Percentiles rank a stretch among this genome's conserved stretches.
These are phyloP conservation scores for Oscheius sp. DNA, from an alignment of 1,140 invertebrate species.

Conservation along the genomic window DNA sequence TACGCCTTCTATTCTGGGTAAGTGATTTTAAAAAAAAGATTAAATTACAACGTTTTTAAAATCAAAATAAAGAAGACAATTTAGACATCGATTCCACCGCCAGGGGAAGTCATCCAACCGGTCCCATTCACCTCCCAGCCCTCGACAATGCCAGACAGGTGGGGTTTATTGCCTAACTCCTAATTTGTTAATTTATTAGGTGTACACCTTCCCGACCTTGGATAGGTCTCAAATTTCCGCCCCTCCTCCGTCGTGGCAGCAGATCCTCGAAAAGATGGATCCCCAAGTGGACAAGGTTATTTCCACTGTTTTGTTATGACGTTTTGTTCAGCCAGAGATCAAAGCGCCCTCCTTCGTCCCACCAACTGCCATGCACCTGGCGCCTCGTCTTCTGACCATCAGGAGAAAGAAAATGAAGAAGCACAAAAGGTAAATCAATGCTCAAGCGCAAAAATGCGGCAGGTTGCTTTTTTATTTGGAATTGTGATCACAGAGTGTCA, in stretches of 20 bases:
- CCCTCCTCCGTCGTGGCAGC: not conserved
- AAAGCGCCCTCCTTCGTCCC: slow-evolving; percentile 15
- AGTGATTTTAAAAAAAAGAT: not conserved
- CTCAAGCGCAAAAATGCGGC: no score
- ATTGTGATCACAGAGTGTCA: no score
- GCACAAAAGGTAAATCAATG: slow-evolving; percentile 48
- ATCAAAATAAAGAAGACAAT: no score
- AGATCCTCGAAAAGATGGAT: slow-evolving; percentile 36
- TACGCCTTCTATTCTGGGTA: not conserved
- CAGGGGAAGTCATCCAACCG: not conserved
- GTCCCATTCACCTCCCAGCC: slow-evolving; percentile 7
- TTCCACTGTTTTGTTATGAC: not conserved
- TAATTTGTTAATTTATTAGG: slow-evolving; percentile 10
- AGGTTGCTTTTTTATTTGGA: no score
- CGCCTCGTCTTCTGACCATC: slow-evolving; percentile 47
- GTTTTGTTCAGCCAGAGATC: slow-evolving; percentile 6
- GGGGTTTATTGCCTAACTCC: not conserved
- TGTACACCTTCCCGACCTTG: slow-evolving; percentile 37
- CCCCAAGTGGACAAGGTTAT: slow-evolving; percentile 19
- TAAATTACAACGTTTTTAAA: not conserved
- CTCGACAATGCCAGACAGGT: slow-evolving; percentile 17
- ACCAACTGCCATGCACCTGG: slow-evolving; percentile 25
- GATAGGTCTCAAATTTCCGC: slow-evolving; percentile 22
- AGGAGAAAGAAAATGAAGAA: slow-evolving; percentile 59
- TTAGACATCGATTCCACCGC: not conserved